These are phyloP conservation scores for Heliconius eleuchia DNA, from an alignment of 1,140 invertebrate genomes.

Conservation along the genomic window DNA sequence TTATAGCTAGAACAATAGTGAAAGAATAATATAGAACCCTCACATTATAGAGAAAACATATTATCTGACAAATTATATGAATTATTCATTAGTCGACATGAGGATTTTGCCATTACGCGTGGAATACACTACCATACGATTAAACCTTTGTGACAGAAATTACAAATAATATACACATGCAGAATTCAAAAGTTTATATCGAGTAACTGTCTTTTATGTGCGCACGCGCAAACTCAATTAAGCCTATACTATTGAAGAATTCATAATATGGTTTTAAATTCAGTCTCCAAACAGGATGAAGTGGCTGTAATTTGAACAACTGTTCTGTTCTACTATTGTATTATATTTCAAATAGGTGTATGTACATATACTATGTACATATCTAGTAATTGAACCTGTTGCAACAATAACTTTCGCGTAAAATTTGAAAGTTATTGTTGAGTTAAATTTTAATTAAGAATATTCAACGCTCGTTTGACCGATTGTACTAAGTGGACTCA, in stretches of 20 bases:
- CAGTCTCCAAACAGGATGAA: neutral
- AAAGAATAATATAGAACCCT: slow-evolving; percentile 17
- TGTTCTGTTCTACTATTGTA: neutral
- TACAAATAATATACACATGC: slow-evolving; percentile 22
- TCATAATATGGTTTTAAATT: neutral
- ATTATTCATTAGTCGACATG: slow-evolving; percentile 20
- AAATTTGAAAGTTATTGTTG: neutral
- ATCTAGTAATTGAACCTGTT: neutral
- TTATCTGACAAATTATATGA: slow-evolving; percentile 30
- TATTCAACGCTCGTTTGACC: neutral
- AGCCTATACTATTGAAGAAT: slow-evolving; percentile 9
- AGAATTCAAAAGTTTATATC: slow-evolving; percentile 16
- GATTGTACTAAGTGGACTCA: neutral
- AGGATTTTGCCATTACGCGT: slow-evolving; percentile 30
- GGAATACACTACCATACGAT: slow-evolving; percentile 31
- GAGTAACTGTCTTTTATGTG: slow-evolving; percentile 17
- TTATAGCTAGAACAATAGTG: slow-evolving; percentile 13
- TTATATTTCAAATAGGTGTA: neutral
- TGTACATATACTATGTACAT: neutral
- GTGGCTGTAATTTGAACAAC: slow-evolving; percentile 8
- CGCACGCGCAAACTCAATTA: slow-evolving; percentile 21
- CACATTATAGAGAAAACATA: slow-evolving; percentile 28
- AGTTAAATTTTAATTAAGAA: neutral
- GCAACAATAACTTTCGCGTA: neutral
- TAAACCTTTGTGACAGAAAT: slow-evolving; percentile 24